Base-by-base conservation (phyloP, 1,140 invertebrate species). In the Harlomillsia oculata region DNA sequence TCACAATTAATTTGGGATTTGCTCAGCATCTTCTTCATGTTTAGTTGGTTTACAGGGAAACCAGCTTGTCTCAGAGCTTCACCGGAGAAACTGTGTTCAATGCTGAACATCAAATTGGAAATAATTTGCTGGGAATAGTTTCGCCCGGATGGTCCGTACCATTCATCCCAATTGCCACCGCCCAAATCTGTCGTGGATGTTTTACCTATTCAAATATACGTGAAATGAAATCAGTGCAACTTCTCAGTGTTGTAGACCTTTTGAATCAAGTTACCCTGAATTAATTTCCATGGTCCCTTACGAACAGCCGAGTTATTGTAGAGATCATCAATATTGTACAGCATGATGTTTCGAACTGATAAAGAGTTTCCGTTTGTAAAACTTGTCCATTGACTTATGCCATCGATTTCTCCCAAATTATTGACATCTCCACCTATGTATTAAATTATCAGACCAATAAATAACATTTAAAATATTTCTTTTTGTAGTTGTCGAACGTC, bases 321-420 rank as follows among this genome's bases (percentile, higher is more conserved):
- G 21, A 82, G 78, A 58, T 89, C 83, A 68, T 96, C 90, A 53
- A 95, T 94, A 69, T 95, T 95, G 64, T 92, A 88, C 0, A 95
- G 71, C 28, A 93, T 73, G 43, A 76, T 75, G 2, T 69, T 78
- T 44, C 89, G 74, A 0, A 77, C 75, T 0, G 87, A 83, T 2
- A 69, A 53, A 39, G 39, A 20, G 2, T 36, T 30, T 8, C n/a
- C n/a, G n/a, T 37, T 13, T 0, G 77, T 77, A 6, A 95, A 67
- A 0, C 78, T 71, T 4, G 77, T 55, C 91, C 91, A 95, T 56
- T 84, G 68, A 67, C 87, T 78, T 4, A 83, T 67, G 0, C 91
- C 91, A 72, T 96, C 90, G 41, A 87, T 72, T 28, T 73, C 64
- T 34, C 64, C 64, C 14, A 61, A 21, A n/a, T 46, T 29, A 20